phyloP scores from a whole-genome alignment of 2,888 invertebrate species.

The Melolontha melolontha region DNA sequence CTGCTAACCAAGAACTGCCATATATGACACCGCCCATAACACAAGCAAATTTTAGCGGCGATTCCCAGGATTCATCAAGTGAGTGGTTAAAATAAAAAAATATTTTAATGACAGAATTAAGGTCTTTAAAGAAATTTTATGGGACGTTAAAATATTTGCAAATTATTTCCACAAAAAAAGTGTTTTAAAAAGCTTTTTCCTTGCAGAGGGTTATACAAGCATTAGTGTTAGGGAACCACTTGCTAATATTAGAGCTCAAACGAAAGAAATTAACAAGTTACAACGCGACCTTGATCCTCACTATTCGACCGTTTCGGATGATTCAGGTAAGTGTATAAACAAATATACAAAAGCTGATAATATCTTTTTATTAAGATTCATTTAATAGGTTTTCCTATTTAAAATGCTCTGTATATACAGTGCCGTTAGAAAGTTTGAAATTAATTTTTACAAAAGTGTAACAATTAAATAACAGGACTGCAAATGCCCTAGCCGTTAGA shows the following conservation, averaged over 20 bases:
- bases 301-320: conserved; percentile 92
- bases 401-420: background rate
- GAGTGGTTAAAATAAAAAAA: conserved; percentile 57
- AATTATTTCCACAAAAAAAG: too few species aligned
- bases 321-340: conserved; percentile 74
- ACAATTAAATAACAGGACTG: too few species aligned
- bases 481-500: too few species aligned
- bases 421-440: too few species aligned
- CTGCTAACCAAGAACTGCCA: conserved; percentile 88
- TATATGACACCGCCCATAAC: conserved; percentile 87
- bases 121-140: too few species aligned
- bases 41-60: conserved; percentile 82
- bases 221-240: conserved; percentile 91
- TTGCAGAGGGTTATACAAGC: conserved; percentile 90
- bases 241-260: conserved; percentile 80
- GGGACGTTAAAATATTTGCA: too few species aligned
- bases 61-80: conserved; percentile 91
- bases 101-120: too few species aligned
- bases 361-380: background rate
- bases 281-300: conserved; percentile 72
- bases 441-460: too few species aligned
- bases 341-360: background rate
- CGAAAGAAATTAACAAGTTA: conserved; percentile 65
- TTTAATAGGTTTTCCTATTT: background rate
- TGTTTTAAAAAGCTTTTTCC: conserved; percentile 44